Evolutionary conservation across 2,797 vertebrate species (phyloP).

Genomic region (Eremophila alpestris): DNA sequence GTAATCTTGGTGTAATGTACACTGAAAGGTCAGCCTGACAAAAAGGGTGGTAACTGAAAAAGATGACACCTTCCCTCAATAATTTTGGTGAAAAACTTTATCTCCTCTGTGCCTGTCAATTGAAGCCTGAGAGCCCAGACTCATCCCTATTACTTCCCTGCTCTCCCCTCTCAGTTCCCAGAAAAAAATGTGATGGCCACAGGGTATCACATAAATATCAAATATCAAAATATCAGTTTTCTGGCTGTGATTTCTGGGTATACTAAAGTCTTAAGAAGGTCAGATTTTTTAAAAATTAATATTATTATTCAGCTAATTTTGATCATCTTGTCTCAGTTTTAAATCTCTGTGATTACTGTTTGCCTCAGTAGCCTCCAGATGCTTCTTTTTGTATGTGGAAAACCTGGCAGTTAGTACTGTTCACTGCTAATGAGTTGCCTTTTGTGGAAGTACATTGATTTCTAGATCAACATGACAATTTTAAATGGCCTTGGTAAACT

Average conservation of each 20-base stretch:
- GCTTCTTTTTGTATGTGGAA: neutral
- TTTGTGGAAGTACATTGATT: constrained; percentile 45
- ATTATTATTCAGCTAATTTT: neutral
- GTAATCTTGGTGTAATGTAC: neutral
- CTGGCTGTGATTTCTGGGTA: neutral
- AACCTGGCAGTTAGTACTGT: neutral
- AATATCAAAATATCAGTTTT: too few relatives aligned
- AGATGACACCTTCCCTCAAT: neutral
- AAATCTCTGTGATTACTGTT: neutral
- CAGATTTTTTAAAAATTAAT: neutral
- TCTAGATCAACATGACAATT: constrained; percentile 51
- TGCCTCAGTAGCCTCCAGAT: neutral
- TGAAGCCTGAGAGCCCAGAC: neutral
- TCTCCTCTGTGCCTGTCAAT: neutral
- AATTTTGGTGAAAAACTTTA: neutral
- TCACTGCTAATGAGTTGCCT: constrained; percentile 54
- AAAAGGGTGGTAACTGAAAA: neutral
- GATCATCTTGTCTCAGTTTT: neutral
- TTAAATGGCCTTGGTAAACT: constrained; percentile 56
- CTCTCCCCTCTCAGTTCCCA: neutral
- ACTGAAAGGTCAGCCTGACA: neutral
- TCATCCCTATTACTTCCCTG: neutral
- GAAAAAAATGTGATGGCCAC: neutral
- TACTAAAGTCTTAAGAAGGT: neutral
- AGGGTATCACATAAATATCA: neutral